A percentile compares a stretch with the other conserved stretches of the same genome.
Conservation (phyloP, 2,797 vertebrate genomes). For the Mus spretus region DNA sequence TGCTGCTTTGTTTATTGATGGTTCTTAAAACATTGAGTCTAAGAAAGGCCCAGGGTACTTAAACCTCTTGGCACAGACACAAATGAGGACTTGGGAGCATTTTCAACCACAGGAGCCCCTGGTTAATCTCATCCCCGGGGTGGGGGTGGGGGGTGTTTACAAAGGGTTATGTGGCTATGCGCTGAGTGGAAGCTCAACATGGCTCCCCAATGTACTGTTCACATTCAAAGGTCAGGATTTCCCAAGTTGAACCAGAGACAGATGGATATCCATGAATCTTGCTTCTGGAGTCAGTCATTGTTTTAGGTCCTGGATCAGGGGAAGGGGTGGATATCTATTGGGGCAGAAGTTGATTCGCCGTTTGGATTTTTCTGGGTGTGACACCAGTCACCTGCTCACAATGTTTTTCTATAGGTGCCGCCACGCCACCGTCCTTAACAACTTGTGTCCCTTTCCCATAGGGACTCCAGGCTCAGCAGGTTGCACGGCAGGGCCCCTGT, state of each 20-base stretch:
- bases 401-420: accelerated
- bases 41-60: accelerated
- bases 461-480: not conserved
- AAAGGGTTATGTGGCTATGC: accelerated
- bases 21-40: not conserved
- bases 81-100: too few relatives aligned
- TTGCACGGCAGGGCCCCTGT: accelerated
- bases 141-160: not conserved
- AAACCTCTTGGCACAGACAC: not conserved
- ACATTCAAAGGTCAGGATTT: not conserved
- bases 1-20: conserved; percentile 44
- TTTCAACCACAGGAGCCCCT: not conserved
- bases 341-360: accelerated
- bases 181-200: not conserved
- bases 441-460: not conserved
- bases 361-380: not conserved
- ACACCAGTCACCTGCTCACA: not conserved
- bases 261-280: not conserved
- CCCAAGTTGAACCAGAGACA: not conserved
- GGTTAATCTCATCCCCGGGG: not conserved
- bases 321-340: not conserved
- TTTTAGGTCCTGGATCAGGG: not conserved
- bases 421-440: not conserved
- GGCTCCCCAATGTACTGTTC: not conserved
- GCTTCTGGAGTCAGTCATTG: not conserved